Conservation (phyloP, 2,888 invertebrate genomes). For the Chymomyza fuscimana region DNA sequence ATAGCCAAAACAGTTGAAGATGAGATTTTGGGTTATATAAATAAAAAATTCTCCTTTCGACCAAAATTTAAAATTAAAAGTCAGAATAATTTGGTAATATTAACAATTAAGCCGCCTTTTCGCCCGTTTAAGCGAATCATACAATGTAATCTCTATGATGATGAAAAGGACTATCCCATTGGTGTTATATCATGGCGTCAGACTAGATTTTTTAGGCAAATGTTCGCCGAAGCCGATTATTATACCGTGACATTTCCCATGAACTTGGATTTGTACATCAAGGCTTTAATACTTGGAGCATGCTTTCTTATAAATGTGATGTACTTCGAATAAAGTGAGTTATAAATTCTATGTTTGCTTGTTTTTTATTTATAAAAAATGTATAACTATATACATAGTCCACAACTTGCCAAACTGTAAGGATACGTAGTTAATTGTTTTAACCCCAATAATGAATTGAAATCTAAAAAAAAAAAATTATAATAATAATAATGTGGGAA, state of each 20-base stretch:
- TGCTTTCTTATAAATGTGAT: not conserved
- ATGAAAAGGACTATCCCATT: not conserved
- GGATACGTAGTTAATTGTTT: too few relatives aligned
- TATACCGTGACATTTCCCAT: not conserved
- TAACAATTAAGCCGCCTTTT: not conserved
- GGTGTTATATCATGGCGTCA: not conserved
- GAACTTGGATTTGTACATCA: not conserved
- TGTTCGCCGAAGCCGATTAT: not conserved
- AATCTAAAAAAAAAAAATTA: too few relatives aligned
- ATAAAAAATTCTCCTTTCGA: not conserved
- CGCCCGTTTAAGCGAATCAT: not conserved
- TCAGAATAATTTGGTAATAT: not conserved
- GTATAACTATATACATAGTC: not conserved
- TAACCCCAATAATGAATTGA: too few relatives aligned
- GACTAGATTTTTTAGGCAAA: not conserved
- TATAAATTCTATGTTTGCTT: not conserved
- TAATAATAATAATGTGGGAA: too few relatives aligned
- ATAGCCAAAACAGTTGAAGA: not conserved
- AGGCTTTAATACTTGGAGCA: not conserved
- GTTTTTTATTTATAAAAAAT: constrained; percentile 1
- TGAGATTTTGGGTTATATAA: not conserved
- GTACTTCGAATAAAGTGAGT: not conserved
- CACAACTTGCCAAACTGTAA: too few relatives aligned
- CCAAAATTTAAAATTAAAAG: not conserved
- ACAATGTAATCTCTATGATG: not conserved